Evolutionary conservation across 2,113 vertebrate species (phyloP).

Genomic region (Platycercus adscitus): DNA sequence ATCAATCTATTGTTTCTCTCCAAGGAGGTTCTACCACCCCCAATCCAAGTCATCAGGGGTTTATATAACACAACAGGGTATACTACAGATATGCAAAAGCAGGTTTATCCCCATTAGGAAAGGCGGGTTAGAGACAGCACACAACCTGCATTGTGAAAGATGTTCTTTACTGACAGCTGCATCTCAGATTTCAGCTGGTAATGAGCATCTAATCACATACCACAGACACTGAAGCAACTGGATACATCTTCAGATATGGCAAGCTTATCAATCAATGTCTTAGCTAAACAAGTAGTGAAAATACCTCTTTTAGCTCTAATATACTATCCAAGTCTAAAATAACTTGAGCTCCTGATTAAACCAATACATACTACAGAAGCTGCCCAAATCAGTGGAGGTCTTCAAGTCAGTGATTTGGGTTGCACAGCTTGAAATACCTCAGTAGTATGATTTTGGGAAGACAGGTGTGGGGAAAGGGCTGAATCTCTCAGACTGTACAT

Average conservation of each 20-base stretch:
- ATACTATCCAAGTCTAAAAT: background rate
- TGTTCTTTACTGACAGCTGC: background rate
- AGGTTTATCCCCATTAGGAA: background rate
- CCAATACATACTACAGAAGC: background rate
- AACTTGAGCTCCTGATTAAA: background rate
- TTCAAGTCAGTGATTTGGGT: background rate
- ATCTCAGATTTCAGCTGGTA: background rate
- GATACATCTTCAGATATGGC: background rate
- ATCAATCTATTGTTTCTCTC: background rate
- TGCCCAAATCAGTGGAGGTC: background rate
- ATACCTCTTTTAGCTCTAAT: background rate
- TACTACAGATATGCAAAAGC: background rate
- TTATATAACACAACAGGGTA: background rate
- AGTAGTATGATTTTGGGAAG: background rate
- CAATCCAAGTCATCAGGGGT: background rate
- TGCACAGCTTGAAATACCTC: background rate
- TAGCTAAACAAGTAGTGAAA: background rate
- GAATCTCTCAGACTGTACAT: background rate
- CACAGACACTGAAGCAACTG: background rate
- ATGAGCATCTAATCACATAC: background rate
- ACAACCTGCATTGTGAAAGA: background rate
- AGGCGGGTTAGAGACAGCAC: background rate
- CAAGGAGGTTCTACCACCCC: background rate
- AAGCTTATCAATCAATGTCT: background rate
- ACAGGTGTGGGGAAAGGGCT: background rate